Conservation (phyloP, 2,113 vertebrate species). For the Chroicocephalus ridibundus region DNA sequence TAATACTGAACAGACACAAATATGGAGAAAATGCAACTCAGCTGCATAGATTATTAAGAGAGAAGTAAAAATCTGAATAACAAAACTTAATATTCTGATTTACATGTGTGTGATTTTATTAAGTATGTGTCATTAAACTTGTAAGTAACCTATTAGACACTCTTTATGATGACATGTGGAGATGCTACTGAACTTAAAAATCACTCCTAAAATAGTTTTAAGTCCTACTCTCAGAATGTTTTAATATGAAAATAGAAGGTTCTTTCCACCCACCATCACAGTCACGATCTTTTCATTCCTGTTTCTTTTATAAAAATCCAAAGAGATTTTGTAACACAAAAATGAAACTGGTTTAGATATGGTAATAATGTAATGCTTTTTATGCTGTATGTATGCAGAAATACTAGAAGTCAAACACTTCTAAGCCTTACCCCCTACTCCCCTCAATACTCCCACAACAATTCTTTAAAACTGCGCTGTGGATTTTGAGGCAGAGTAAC, state of each 20-base stretch:
- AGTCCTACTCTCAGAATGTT: neutral
- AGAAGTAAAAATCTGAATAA: neutral
- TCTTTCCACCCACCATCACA: neutral
- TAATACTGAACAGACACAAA: constrained; percentile 1
- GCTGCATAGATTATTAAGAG: neutral
- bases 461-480: constrained; percentile 53
- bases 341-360: constrained; percentile 66
- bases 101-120: neutral
- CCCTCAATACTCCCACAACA: constrained; percentile 43
- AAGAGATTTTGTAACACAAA: constrained; percentile 60
- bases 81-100: neutral
- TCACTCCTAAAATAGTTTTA: neutral
- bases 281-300: constrained; percentile 4
- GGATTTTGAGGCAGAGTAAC: constrained; percentile 59
- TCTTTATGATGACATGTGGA: neutral
- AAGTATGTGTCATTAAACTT: neutral
- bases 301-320: constrained; percentile 42
- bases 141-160: neutral
- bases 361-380: constrained; percentile 65
- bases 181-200: constrained; percentile 20
- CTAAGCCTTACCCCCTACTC: neutral
- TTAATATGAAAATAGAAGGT: neutral
- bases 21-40: neutral
- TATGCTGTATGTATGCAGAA: constrained; percentile 62
- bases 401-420: constrained; percentile 65